Base-by-base conservation (phyloP, 2,113 vertebrate genomes). In the Emydura subglobosa region DNA sequence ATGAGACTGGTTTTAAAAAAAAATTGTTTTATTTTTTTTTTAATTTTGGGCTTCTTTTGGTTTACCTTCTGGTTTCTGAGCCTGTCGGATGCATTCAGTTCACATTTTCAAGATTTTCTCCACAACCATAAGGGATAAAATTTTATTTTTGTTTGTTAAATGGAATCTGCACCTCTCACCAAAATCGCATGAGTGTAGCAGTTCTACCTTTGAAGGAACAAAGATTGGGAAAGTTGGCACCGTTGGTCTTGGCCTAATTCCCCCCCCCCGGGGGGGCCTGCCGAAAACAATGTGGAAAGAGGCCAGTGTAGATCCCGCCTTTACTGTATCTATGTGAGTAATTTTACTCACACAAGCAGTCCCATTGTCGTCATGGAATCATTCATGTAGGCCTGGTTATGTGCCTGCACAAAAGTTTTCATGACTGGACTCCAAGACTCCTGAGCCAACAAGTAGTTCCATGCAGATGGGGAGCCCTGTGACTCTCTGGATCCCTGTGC, bases 341-440 rank as follows among this genome's bases (percentile, higher is more conserved):
- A 78, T 29, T 47, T 47, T 29, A 78, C 42, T 25, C 44, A 29
- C 39, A 25, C 2, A 3, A 47, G 74, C 42, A 6, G 74, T 47
- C 25, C 42, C 22, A 29, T 7, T 47, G 74, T 78, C 27, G 25
- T 78, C 42, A 8, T 78, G 25, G 12, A 29, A 27, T 78, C 24
- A 8, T 78, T 78, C 25, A 29, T 25, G 25, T 47, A 42, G 25
- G 24, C 2, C 0, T 4, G 0, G 0, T 16, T 65, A 31, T 34
- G 2, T 27, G 4, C 54, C 47, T 61, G 68, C 51, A 42, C 79
- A 22, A 8, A 4, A 22, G 13, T 53, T 61, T 54, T 10, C 0
- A 0, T 1, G 25, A 44, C 51, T 10, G 39, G 78, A 29, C 13
- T 50, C 31, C 42, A 57, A 1, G 10, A 0, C 2, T 12, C 25